Base-by-base conservation (phyloP, 92 coral and sea anemone species). In the Zoanthus gigantus region DNA sequence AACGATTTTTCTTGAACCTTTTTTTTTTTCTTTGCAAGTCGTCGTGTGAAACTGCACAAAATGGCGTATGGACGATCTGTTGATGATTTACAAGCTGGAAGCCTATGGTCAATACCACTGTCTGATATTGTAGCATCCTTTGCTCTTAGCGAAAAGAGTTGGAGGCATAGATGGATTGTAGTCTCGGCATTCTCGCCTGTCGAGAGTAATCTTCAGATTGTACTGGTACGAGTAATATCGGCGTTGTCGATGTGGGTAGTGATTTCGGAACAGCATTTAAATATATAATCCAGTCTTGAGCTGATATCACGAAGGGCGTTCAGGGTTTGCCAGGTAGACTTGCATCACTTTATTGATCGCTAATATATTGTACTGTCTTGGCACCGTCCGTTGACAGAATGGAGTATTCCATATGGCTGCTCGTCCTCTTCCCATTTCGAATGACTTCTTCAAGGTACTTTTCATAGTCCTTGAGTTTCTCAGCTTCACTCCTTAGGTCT, bases 281-380 rank as follows among this genome's bases (percentile, higher is more conserved):
- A 52, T 0, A 52, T 52, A 52, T 52, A 8, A 52, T 52, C 57
- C 12, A 1, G 57, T 52, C 12, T 8, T 52, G 0, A 52, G 57
- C 57, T 52, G 57, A 52, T 1, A 1, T 52, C 57, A 52, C 34
- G 31, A 0, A 72, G 18, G 31, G 31, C 76, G 17, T 31, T 72
- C 4, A 72, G 76, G 1, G 76, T 72, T 44, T 72, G 15, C 34
- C 76, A 0, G 31, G 76, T 10, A 72, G 17, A 0, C 6, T 9
- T 7, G 37, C 76, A 6, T 72, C 76, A 72, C 50, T n/a, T n/a
- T n/a, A 72, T 5, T 72, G 76, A 9, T 72, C 76, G 5, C 48
- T 72, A 10, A 72, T n/a, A 72, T 31, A 72, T 32, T 72, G 47
- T 29, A 72, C 76, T 30, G 48, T 72, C 12, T 72, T 72, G 11